phyloP scores from a whole-genome alignment of 1,140 invertebrate species.

The Pseudomyrmex gracilis region DNA sequence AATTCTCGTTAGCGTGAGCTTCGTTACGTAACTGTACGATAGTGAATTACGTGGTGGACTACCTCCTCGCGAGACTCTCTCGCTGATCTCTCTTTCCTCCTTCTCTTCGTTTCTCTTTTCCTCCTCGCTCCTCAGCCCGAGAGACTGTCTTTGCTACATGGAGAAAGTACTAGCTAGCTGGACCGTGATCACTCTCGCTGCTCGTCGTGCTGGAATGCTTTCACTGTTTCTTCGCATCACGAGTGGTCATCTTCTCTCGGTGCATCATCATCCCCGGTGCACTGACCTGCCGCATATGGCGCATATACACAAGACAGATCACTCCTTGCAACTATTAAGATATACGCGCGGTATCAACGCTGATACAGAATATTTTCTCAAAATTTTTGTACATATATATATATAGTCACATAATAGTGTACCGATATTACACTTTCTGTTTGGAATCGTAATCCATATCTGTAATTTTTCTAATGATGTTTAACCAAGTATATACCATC shows the following conservation, averaged over 20 bases:
- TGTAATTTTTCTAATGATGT: too few species aligned
- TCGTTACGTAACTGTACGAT: constrained; percentile 71
- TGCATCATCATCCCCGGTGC: constrained; percentile 59
- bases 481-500: too few species aligned
- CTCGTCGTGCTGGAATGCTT: constrained; percentile 69
- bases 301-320: constrained; percentile 30
- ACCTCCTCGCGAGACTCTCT: constrained; percentile 55
- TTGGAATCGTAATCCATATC: too few species aligned
- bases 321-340: neutral
- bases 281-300: constrained; percentile 77
- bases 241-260: constrained; percentile 53
- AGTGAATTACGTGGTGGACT: constrained; percentile 69
- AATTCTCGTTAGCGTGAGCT: constrained; percentile 62
- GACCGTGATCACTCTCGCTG: constrained; percentile 72
- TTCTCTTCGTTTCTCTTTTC: constrained; percentile 49
- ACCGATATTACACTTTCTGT: too few species aligned
- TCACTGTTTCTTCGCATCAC: constrained; percentile 67
- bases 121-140: constrained; percentile 2
- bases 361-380: neutral
- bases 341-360: neutral
- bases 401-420: too few species aligned
- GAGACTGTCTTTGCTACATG: constrained; percentile 50
- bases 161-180: constrained; percentile 74
- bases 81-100: constrained; percentile 65
- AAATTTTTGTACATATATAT: too few species aligned